Evolutionary conservation across 1,140 invertebrate species (phyloP), one percentile per base, ranked within the genome.

Genomic region (Panagrolaimus sp.): DNA sequence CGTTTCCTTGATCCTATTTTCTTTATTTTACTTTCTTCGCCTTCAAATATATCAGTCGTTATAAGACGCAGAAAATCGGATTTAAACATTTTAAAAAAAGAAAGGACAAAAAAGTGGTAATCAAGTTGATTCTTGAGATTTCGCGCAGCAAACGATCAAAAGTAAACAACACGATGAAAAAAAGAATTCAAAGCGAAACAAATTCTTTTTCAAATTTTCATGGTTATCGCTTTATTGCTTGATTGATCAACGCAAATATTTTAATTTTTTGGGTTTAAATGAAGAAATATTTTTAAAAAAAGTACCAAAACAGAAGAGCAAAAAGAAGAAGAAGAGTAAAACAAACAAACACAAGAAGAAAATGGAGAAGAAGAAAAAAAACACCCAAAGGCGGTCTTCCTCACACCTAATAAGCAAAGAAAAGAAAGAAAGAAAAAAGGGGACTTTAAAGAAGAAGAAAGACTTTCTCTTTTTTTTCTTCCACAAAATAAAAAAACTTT

Each of bases 141-240:
- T 26, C 28, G 62, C 26, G 26, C 62, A n/a, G 26, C 62, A n/a
- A 63, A 63, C n/a, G 38, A 26, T 63, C 26, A n/a, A 43, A 63
- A 26, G 15, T 17, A 26, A n/a, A n/a, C 15, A 63, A 63, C n/a
- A 63, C 12, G 10, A 63, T 17, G 5, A 28, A 63, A 5, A 63
- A n/a, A 17, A 8, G 24, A 15, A 55, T 15, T 14, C 14, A 12
- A 12, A 4, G 5, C 46, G 17, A 17, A n/a, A 24, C 4, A 4
- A 62, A 68, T 52, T 26, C 67, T 69, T 15, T 69, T 52, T 26
- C 32, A 28, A 21, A 68, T 52, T 15, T 15, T 44, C 15, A n/a
- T n/a, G 38, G 63, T 32, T n/a, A 43, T 15, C 14, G 43, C 63
- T 17, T n/a, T 17, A n/a, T 38, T 38, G 26, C 38, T 65, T 32